Conservation (phyloP, 1,140 invertebrate genomes). For the Anthonomus grandis region DNA sequence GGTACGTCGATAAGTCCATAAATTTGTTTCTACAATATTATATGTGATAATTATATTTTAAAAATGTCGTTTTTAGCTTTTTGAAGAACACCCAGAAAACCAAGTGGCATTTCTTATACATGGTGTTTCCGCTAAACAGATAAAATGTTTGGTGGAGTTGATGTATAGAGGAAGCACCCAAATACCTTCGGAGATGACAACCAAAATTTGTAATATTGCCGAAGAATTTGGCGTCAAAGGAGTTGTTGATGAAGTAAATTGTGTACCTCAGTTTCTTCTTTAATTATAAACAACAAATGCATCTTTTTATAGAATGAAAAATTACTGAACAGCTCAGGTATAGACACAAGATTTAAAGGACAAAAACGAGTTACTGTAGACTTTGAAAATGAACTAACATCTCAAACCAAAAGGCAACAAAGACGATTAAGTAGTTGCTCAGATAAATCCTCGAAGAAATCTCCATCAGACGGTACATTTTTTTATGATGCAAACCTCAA, state of each 20-base stretch:
- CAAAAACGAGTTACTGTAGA: constrained; percentile 38
- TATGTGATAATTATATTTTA: constrained; percentile 35
- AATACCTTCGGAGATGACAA: constrained; percentile 30
- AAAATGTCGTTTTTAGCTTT: constrained; percentile 21
- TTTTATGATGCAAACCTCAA: no score
- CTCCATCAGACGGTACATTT: constrained; percentile 11
- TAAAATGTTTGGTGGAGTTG: constrained; percentile 38
- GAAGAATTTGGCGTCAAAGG: constrained; percentile 39
- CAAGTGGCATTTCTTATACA: constrained; percentile 37
- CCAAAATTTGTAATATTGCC: constrained; percentile 31
- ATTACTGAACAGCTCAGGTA: constrained; percentile 3
- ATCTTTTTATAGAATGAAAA: constrained; percentile 20
- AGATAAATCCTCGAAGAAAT: constrained; percentile 17
- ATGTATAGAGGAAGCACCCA: constrained; percentile 40
- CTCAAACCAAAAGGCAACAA: not conserved
- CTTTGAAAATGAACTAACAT: constrained; percentile 24
- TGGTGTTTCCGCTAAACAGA: constrained; percentile 27
- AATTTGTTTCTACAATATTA: not conserved
- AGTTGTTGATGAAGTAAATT: constrained; percentile 24
- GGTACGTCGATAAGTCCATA: constrained; percentile 1
- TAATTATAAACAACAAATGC: not conserved
- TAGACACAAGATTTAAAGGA: constrained; percentile 34
- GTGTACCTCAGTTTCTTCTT: not conserved
- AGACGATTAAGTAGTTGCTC: constrained; percentile 13
- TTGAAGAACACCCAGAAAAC: constrained; percentile 38